These are phyloP conservation scores for Charadrius vociferus DNA, from an alignment of 2,113 vertebrate species.

Conservation along the genomic window DNA sequence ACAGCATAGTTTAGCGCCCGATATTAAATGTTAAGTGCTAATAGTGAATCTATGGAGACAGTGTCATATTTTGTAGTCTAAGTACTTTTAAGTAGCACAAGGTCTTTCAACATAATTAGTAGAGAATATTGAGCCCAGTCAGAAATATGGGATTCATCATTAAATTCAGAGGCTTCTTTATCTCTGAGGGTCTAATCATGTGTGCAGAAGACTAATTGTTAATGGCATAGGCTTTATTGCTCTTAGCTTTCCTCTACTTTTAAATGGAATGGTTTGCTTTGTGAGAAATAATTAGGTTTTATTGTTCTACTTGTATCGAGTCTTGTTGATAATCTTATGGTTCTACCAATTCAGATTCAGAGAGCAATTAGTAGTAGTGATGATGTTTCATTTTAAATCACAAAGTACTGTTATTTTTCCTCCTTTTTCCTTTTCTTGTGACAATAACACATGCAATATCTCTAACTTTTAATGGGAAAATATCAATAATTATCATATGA, in stretches of 20 bases:
- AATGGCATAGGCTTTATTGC: slow-evolving; percentile 87
- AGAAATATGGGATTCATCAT: slow-evolving; percentile 80
- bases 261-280: slow-evolving; percentile 85
- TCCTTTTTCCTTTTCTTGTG: slow-evolving; percentile 22
- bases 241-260: slow-evolving; percentile 83
- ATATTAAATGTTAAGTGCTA: slow-evolving; percentile 59
- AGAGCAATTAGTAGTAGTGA: slow-evolving; percentile 80
- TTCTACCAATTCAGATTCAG: slow-evolving; percentile 83
- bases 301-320: slow-evolving; percentile 84
- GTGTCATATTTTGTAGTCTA: slow-evolving; percentile 52
- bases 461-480: slow-evolving; percentile 26
- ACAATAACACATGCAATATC: background rate
- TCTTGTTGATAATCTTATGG: slow-evolving; percentile 77
- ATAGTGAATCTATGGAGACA: slow-evolving; percentile 37
- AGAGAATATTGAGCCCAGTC: slow-evolving; percentile 78
- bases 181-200: slow-evolving; percentile 87
- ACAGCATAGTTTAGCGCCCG: background rate
- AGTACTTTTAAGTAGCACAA: slow-evolving; percentile 69
- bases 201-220: slow-evolving; percentile 90
- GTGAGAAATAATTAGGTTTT: slow-evolving; percentile 93
- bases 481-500: slow-evolving; percentile 7
- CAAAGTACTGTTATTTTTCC: slow-evolving; percentile 40
- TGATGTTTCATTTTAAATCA: slow-evolving; percentile 68
- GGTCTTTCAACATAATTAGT: slow-evolving; percentile 80
- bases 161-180: slow-evolving; percentile 87